Evolutionary conservation across 1,140 invertebrate species (phyloP), one percentile per base, ranked within the genome.

Genomic region (Meloidogyne exigua): DNA sequence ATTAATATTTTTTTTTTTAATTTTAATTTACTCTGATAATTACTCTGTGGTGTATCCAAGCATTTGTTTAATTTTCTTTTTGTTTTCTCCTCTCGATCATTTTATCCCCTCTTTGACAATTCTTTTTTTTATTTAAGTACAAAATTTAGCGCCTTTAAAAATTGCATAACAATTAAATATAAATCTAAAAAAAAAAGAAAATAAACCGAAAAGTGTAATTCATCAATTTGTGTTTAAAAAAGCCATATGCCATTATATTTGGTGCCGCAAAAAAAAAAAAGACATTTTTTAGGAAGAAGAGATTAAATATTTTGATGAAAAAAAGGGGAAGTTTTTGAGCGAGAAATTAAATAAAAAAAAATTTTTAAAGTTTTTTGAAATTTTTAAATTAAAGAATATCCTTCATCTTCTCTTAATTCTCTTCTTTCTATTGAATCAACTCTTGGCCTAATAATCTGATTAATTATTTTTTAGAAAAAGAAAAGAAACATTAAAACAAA

Each of bases 361-460:
- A n/a, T 32, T 32, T 32, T 32, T 32, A 32, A 32, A 32, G 28
- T 32, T 32, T 32, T 32, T 32, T 32, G n/a, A n/a, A n/a, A n/a
- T n/a, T n/a, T n/a, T n/a, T n/a, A n/a, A n/a, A n/a, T n/a, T n/a
- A n/a, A n/a, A n/a, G n/a, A n/a, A n/a, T n/a, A n/a, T n/a, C n/a
- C n/a, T n/a, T n/a, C n/a, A n/a, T n/a, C n/a, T n/a, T 32, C 28
- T 32, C 28, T 32, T 32, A 32, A 32, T 7, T 32, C 7, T 32
- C 7, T 32, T 32, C 7, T 7, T 32, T 32, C 28, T 32, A 32
- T 32, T 2, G 7, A 32, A 7, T 32, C 21, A 57, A 68, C n/a
- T 21, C 66, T 68, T 68, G 28, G 28, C 39, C 39, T 68, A 42
- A 7, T 68, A 68, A 32, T 42, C 66, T 21, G 66, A 68, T 68